Evolutionary conservation across 2,888 invertebrate species (phyloP).

Genomic region (Acholoe squamosa): DNA sequence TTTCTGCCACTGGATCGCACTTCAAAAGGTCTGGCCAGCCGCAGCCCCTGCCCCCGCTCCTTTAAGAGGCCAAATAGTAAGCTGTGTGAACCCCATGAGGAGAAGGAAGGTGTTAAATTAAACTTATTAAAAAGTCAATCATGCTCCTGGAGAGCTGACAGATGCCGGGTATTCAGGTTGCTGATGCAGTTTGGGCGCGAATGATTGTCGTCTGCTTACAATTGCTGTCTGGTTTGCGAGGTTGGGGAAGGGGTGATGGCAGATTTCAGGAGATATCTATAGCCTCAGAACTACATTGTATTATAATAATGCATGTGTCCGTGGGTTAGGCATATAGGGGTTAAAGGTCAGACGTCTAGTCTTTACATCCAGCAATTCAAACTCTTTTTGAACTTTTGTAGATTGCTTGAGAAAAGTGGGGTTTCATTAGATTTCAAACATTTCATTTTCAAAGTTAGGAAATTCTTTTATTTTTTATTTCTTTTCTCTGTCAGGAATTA

Average conservation of each 20-base stretch:
- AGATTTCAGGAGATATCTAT: too few species aligned
- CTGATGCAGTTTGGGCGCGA: background rate
- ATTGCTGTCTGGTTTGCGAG: too few species aligned
- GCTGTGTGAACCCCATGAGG: background rate
- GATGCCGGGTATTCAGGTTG: background rate
- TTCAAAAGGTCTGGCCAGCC: background rate
- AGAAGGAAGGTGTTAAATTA: background rate
- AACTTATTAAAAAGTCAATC: conserved; percentile 29
- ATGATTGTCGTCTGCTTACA: too few species aligned
- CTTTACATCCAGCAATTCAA: too few species aligned
- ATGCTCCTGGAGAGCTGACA: background rate
- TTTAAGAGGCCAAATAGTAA: background rate
- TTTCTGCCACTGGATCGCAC: conserved; percentile 49
- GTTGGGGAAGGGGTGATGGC: background rate
- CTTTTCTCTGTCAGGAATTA: background rate
- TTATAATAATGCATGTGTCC: too few species aligned
- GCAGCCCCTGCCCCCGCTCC: background rate
- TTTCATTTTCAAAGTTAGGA: background rate
- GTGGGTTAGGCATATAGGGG: too few species aligned
- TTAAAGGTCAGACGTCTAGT: too few species aligned
- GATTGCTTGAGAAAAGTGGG: too few species aligned
- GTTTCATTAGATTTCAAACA: background rate
- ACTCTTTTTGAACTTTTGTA: too few species aligned
- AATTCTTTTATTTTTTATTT: background rate
- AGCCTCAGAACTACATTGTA: too few species aligned